These are phyloP conservation scores for Otolemur crassicaudatus DNA, from an alignment of 2,797 vertebrate species.

Conservation along the genomic window DNA sequence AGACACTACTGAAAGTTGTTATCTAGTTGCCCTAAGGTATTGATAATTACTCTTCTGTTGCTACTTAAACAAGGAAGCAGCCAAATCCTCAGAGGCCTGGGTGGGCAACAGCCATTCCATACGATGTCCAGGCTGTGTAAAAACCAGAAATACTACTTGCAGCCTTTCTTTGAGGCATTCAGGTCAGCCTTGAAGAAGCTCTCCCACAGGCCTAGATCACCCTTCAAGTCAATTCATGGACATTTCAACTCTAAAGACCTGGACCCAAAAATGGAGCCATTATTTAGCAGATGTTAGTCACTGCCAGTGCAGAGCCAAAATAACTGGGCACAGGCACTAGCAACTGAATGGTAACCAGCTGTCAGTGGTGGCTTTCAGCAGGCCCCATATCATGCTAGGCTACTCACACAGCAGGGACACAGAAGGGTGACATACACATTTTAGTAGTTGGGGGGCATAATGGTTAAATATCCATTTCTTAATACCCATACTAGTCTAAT, in stretches of 20 bases:
- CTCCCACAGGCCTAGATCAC: neutral
- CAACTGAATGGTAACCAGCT: slow-evolving; percentile 65
- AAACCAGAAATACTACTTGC: neutral
- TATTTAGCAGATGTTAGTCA: slow-evolving; percentile 31
- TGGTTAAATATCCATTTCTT: neutral
- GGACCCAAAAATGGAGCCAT: neutral
- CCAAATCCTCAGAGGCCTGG: neutral
- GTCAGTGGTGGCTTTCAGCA: slow-evolving; percentile 46
- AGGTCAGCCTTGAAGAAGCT: neutral
- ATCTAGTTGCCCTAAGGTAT: slow-evolving; percentile 1
- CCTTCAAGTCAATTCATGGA: neutral
- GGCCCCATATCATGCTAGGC: neutral
- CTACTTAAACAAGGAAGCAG: slow-evolving; percentile 12
- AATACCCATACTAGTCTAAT: neutral
- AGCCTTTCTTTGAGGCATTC: slow-evolving; percentile 12
- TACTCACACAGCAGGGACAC: slow-evolving; percentile 12
- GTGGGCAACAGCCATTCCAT: neutral
- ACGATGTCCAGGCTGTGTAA: neutral
- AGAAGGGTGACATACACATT: neutral
- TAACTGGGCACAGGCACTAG: slow-evolving; percentile 31
- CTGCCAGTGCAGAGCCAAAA: slow-evolving; percentile 16
- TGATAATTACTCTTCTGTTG: neutral
- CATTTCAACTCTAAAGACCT: slow-evolving; percentile 27
- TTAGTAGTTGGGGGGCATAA: neutral
- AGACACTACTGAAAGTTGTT: slow-evolving; percentile 2